Conservation (phyloP, 2,797 vertebrate genomes). For the Sandelia bainsii region DNA sequence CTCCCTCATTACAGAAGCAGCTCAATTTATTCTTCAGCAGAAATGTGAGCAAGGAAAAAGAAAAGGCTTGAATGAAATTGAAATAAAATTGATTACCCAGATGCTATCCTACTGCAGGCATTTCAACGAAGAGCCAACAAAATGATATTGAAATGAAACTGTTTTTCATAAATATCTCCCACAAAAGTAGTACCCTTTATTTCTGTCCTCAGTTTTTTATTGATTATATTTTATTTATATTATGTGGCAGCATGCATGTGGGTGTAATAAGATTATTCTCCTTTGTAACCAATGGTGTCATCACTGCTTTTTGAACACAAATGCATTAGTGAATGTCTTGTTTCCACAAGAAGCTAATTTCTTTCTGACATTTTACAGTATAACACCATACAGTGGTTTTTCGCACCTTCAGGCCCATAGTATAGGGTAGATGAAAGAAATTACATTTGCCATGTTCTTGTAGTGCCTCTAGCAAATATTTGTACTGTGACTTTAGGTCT, state of each 20-base stretch:
- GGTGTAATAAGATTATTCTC: neutral
- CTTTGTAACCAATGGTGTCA: neutral
- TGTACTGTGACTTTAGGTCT: slow-evolving; percentile 30
- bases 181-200: slow-evolving; percentile 33
- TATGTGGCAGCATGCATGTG: slow-evolving; percentile 3
- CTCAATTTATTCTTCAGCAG: slow-evolving; percentile 51
- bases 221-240: neutral
- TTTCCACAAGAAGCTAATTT: neutral
- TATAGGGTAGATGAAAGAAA: slow-evolving; percentile 40
- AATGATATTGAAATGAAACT: slow-evolving; percentile 59
- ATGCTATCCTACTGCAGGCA: slow-evolving; percentile 55
- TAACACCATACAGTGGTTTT: slow-evolving; percentile 15
- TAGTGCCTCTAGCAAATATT: slow-evolving; percentile 41
- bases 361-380: neutral
- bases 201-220: slow-evolving; percentile 19
- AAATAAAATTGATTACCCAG: slow-evolving; percentile 70
- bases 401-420: slow-evolving; percentile 19
- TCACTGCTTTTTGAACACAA: neutral
- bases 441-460: slow-evolving; percentile 40
- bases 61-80: slow-evolving; percentile 45
- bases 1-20: slow-evolving; percentile 45
- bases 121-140: slow-evolving; percentile 36
- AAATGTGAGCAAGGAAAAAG: slow-evolving; percentile 36
- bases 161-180: slow-evolving; percentile 42
- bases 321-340: neutral